Base-by-base conservation (phyloP, 2,797 vertebrate species). In the Botia almorhae region DNA sequence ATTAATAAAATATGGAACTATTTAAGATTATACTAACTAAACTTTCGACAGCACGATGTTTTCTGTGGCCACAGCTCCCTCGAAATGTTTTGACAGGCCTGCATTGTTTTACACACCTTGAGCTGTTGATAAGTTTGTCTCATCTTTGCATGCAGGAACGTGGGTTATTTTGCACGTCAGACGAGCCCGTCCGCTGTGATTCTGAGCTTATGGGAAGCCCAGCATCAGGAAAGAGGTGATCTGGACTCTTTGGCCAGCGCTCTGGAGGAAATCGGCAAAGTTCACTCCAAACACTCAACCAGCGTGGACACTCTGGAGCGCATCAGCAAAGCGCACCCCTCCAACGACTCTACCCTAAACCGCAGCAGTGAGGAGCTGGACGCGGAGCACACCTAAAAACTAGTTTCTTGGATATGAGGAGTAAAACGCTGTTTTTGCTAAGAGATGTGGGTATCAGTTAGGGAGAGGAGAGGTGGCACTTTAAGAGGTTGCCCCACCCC, bases 191-290 rank as follows among this genome's bases (percentile, higher is more conserved):
- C 98, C 0, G 96, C 97, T 0, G 96, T 97, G 87, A 97, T 99
- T 82, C 91, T 99, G 90, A 97, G 97, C 91, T 95, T 99, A 81
- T 99, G 97, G 97, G 98, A 99, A 90, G 96, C 96, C 14, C 94
- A 94, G 46, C 96, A 99, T 90, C 97, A 98, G 82, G 96, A 97
- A 2, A 92, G 93, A 4, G 96, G 96, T 5, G 96, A 98, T 89
- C 96, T 99, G 71, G 96, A 98, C 94, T 96, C 97, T 85, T 92
- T 99, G 63, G 98, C 97, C 89, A 97, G 96, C 78, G 98, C 97
- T 81, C 93, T 99, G 63, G 97, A 99, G 90, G 97, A 99, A 82
- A 99, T 98, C 51, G 95, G 96, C 87, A 96, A 96, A 94, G 96
- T 97, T 91, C 97, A 99, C 89, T 93, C 91, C 81, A 94, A 77